A percentile compares a stretch with the other conserved stretches of the same genome.
phyloP scores from a whole-genome alignment of 2,797 vertebrate genomes.

The Psittacula echo region DNA sequence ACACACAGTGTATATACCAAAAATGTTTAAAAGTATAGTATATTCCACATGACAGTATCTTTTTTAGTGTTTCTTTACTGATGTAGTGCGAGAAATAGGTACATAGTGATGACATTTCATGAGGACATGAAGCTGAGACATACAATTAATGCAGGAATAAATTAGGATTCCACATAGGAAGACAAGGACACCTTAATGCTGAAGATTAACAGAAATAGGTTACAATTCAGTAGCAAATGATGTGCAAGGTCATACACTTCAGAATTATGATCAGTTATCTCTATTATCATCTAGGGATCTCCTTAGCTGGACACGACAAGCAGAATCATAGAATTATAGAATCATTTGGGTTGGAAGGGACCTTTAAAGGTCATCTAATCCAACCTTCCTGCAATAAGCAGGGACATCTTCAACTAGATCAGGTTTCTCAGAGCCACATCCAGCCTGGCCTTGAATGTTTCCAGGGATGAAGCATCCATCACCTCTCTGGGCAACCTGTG shows the following conservation, averaged over 20 bases:
- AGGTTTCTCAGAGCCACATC: background rate
- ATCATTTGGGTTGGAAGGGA: background rate
- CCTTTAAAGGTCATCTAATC: background rate
- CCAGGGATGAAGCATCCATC: background rate
- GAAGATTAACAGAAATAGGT: background rate
- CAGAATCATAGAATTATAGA: background rate
- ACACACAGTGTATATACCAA: background rate
- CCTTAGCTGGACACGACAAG: background rate
- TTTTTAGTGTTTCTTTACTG: background rate
- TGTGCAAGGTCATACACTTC: background rate
- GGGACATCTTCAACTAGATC: background rate
- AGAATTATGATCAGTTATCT: background rate
- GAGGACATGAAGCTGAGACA: background rate
- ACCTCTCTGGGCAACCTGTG: background rate
- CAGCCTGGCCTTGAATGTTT: background rate
- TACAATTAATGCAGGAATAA: background rate
- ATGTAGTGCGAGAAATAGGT: background rate
- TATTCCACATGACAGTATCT: background rate
- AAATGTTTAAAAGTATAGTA: background rate
- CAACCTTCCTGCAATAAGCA: rapidly evolving
- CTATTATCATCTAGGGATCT: background rate
- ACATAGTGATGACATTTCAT: background rate
- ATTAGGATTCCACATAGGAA: background rate
- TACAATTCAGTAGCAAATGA: background rate
- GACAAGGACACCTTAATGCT: background rate